Evolutionary conservation across 2,113 vertebrate genomes (phyloP), one percentile per base, ranked within the genome.

Genomic region (Hyla sarda): DNA sequence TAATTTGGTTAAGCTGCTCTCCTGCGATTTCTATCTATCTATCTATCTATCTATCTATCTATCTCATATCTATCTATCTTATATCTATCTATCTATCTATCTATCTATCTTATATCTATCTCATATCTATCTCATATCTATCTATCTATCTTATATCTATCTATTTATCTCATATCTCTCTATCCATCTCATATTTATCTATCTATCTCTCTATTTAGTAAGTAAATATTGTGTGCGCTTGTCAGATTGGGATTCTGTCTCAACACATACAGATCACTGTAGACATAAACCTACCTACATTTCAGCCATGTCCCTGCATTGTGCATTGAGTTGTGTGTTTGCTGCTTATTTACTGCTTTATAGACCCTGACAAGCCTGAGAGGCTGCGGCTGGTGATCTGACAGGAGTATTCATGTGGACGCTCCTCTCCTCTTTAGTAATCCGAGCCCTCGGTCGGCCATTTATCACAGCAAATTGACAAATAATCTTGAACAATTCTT

Each of bases 381-480:
- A 25, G 9, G 5, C 34, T 60, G 34, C 47, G 23, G 3, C 56
- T 19, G 78, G 56, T 81, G 47, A 81, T 47, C 30, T 62, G 78
- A 60, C 23, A 34, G 7, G 58, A 41, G 56, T 65, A 81, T 81
- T 62, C 78, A 81, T 62, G 78, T 56, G 65, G 17, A 81, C 78
- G 16, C 14, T 45, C 41, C 56, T 62, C 56, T 19, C n/a, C 25
- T 65, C 78, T 65, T 81, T 81, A 28, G 78, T 81, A 65, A 81
- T 81, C 37, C 50, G 10, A 1, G 47, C 80, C 60, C 80, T 82
- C 5, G 41, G 45, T 50, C 28, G 47, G 60, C 9, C 69, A 82
- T 82, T 82, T 82, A 82, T 67, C 60, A 82, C 80, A 32, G 62
- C 80, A 71, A 52, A 82, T 82, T 82, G 80, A 82, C 80, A 71